A percentile compares a stretch with the other conserved stretches of the same genome.
Conservation (phyloP, 2,113 vertebrate genomes). For the Tiliqua scincoides region DNA sequence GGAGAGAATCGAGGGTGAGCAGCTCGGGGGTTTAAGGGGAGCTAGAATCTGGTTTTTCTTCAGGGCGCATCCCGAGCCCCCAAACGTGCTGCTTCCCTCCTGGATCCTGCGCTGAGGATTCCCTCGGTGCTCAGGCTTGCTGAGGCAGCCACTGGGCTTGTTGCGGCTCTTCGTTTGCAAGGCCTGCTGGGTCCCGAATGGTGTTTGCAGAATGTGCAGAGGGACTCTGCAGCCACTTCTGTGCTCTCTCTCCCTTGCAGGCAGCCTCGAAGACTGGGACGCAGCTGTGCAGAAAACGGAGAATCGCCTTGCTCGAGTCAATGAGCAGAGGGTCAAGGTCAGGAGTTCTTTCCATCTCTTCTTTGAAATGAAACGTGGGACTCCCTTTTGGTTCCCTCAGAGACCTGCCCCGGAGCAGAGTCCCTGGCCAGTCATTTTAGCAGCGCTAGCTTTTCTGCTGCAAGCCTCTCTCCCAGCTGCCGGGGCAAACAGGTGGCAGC, state of each 20-base stretch:
- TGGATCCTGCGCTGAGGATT: no score
- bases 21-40: no score
- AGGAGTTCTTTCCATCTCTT: not conserved
- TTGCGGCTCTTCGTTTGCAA: not conserved
- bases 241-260: slow-evolving; percentile 63
- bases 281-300: slow-evolving; percentile 92
- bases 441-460: not conserved
- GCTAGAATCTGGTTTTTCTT: no score
- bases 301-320: slow-evolving; percentile 86
- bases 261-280: slow-evolving; percentile 95
- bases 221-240: fast-evolving
- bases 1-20: slow-evolving; percentile 93
- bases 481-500: not conserved
- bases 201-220: fast-evolving
- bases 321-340: slow-evolving; percentile 91
- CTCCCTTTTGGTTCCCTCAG: no score
- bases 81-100: no score
- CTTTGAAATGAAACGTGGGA: not conserved
- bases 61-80: no score
- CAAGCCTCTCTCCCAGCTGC: not conserved
- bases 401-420: not conserved
- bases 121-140: not conserved
- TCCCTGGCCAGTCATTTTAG: no score
- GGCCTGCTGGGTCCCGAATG: fast-evolving
- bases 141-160: not conserved